Conservation (phyloP, 2,113 vertebrate genomes). For the Strix aluco region DNA sequence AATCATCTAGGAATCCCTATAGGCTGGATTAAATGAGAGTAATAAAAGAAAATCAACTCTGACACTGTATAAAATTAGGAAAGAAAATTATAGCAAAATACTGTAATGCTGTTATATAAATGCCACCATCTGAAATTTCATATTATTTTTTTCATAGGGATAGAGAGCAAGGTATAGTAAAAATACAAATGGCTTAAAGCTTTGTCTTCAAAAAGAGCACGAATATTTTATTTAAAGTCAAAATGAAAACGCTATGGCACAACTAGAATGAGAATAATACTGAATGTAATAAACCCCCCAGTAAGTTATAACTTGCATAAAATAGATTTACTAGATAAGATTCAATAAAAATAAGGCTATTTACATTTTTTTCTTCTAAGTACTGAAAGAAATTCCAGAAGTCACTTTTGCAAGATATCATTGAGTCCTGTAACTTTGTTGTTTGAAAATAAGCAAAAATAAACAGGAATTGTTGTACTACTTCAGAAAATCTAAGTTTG, state of each 20-base stretch:
- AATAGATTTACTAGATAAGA: neutral
- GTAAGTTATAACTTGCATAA: neutral
- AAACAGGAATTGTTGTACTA: neutral
- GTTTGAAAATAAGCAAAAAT: neutral
- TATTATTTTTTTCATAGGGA: neutral
- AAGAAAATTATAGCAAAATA: neutral
- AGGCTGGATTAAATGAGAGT: neutral
- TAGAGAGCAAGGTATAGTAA: neutral
- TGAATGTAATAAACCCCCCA: neutral
- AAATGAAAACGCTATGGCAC: neutral
- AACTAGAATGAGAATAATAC: neutral
- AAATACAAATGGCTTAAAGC: neutral
- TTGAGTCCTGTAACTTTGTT: neutral
- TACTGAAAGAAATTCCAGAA: neutral
- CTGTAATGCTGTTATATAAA: neutral
- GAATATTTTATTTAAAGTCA: neutral
- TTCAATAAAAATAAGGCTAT: neutral
- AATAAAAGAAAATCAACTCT: neutral
- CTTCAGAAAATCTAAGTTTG: neutral
- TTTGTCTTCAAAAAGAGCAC: neutral
- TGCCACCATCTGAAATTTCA: accelerated
- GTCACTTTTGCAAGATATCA: neutral
- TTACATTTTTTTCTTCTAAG: neutral
- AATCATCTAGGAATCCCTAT: neutral
- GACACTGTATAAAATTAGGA: neutral